Evolutionary conservation across 1,140 invertebrate species (phyloP), one percentile per base, ranked within the genome.

Genomic region (Sinonovacula constricta): DNA sequence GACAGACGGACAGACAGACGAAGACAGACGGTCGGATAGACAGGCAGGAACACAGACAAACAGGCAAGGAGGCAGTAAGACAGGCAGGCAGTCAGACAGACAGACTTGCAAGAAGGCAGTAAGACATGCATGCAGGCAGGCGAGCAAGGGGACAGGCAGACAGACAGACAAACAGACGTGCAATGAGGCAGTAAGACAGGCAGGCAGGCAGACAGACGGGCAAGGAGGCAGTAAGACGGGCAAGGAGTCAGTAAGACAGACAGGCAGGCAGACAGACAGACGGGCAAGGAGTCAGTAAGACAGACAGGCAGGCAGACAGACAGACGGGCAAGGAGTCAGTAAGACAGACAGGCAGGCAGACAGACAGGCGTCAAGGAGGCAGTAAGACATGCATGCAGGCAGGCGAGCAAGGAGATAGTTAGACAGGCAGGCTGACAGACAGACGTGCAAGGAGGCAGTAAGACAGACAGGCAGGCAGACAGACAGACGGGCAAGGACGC

Each of bases 131-230:
- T 26, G 22, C 56, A 62, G 1, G 39, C 69, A 72, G 24, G 22
- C 53, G 33, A n/a, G 53, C 69, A 72, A n/a, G n/a, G 28, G 30
- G 34, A 10, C 2, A 70, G 18, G 26, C 74, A 56, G n/a, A 36
- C 63, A 69, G 33, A 57, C 74, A 69, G 57, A 77, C 45, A 68
- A 28, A 54, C 51, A 69, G 24, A 56, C 63, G 69, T 28, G 57
- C 31, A 70, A 7, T 56, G 65, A 77, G 30, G 33, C 63, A 53
- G 5, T 34, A 53, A 66, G 31, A 49, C 51, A 67, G 22, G 49
- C 56, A 33, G 34, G 22, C 45, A 71, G 26, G 34, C 34, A 49
- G n/a, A 30, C 39, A 57, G 28, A 31, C 12, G 15, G 3, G 3
- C 26, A 67, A 1, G 30, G 1, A 1, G 2, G 18, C 2, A 2